Evolutionary conservation across 2,113 vertebrate genomes (phyloP).

Genomic region (Triplophysa rosa): DNA sequence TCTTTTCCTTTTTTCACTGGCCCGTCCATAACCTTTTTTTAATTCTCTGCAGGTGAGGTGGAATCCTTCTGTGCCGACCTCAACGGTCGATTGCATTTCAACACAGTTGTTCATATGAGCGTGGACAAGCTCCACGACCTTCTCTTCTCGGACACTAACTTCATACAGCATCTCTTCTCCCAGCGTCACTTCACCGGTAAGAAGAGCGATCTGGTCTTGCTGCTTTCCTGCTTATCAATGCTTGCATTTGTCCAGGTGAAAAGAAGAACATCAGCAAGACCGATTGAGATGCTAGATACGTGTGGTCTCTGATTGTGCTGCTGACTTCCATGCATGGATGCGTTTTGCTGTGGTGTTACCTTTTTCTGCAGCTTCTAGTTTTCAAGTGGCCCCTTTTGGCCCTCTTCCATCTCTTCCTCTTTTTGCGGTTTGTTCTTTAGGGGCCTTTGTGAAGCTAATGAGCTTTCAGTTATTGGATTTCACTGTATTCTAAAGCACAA

Average conservation of each 20-base stretch:
- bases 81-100: constrained; percentile 81
- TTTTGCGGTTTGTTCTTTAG: background rate
- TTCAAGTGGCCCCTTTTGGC: background rate
- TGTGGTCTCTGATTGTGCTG: background rate
- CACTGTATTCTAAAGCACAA: background rate
- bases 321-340: background rate
- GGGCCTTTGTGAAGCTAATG: background rate
- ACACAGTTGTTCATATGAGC: constrained; percentile 76
- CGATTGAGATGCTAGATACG: background rate
- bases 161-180: constrained; percentile 83
- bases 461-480: background rate
- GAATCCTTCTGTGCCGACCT: constrained; percentile 81
- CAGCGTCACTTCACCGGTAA: constrained; percentile 86
- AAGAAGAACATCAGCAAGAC: background rate
- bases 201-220: constrained; percentile 3
- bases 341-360: background rate
- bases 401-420: background rate
- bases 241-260: background rate
- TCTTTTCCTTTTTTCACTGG: too few species aligned
- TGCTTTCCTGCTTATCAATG: background rate
- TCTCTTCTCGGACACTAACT: constrained; percentile 85
- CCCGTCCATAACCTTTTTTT: too few species aligned
- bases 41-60: constrained; percentile 73
- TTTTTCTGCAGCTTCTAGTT: constrained; percentile 6
- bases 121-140: constrained; percentile 85